Base-by-base conservation (phyloP, 2,888 invertebrate genomes). In the Noctua janthina region DNA sequence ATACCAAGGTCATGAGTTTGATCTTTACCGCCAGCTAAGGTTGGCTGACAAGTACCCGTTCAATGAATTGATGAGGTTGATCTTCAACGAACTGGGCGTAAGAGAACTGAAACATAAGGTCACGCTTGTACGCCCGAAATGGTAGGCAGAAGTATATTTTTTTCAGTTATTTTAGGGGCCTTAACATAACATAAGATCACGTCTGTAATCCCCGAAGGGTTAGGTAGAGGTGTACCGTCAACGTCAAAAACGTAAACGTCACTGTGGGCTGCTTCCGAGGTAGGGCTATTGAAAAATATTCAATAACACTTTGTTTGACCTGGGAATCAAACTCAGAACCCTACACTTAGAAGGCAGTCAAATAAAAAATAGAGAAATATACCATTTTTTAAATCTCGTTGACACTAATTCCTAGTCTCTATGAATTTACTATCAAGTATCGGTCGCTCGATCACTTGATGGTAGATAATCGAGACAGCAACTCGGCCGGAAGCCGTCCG, bases 401-500 rank as follows among this genome's bases (percentile, higher is more conserved):
- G 51, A 56, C 62, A 29, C 10, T 7, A 69, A 43, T 64, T 23
- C 5, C 20, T 54, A 77, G 66, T 76, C 51, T 51, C 67, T 69
- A 71, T 81, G 59, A 78, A 81, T 75, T 77, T 69, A 74, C 76
- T 86, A 87, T 83, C 80, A 43, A 83, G 82, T 85, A 87, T 86
- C 86, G 84, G 87, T 89, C 86, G 79, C 64, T 43, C 76, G 74
- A 84, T 86, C 79, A 81, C 76, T 81, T 90, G 89, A 90, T 88
- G 88, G 89, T 92, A 91, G 93, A 92, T 84, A 84, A 93, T 92
- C 91, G 88, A 85, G 89, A 87, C 85, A 70, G 83, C 86, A 82
- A 91, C 88, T 88, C 86, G 84, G 87, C 83, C 93, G 94, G 95
- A 95, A 92, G 91, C 93, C 90, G 93, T 93, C 92, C 75, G 79